These are phyloP conservation scores for Eueides isabella DNA, from an alignment of 1,140 invertebrate genomes.

Conservation along the genomic window DNA sequence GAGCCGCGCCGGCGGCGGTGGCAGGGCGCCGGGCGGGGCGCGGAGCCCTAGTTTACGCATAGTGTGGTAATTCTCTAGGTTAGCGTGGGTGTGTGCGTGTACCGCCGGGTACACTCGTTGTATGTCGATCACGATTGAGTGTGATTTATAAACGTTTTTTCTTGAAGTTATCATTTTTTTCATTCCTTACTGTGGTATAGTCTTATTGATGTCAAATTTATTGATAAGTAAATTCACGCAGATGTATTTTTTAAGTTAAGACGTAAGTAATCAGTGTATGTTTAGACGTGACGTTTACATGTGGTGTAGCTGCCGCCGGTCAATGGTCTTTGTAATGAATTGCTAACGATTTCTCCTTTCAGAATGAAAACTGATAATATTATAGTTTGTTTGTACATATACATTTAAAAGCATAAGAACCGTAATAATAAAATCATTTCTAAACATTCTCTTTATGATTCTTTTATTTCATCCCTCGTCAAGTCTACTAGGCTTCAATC, in stretches of 20 bases:
- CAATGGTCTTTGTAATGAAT: conserved; percentile 54
- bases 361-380: conserved; percentile 77
- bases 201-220: conserved; percentile 72
- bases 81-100: conserved; percentile 50
- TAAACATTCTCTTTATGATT: conserved; percentile 58
- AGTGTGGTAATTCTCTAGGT: conserved; percentile 75
- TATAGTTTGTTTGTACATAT: conserved; percentile 81
- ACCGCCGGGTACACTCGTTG: conserved; percentile 25
- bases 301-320: conserved; percentile 55
- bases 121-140: conserved; percentile 51
- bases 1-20: conserved; percentile 4
- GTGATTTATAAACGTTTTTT: conserved; percentile 60
- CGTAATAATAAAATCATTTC: conserved; percentile 79
- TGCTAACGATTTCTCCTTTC: conserved; percentile 75
- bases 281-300: conserved; percentile 64
- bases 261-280: conserved; percentile 76
- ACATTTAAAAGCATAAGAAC: conserved; percentile 78
- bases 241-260: conserved; percentile 77
- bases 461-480: conserved; percentile 28
- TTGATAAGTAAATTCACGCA: conserved; percentile 66
- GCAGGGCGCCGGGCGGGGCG: conserved; percentile 33
- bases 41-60: conserved; percentile 62
- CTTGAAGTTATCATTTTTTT: conserved; percentile 67
- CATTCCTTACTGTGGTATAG: conserved; percentile 80
- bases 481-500: too few species aligned